Conservation (phyloP, 2,888 invertebrate genomes). For the Drosophila borborema region DNA sequence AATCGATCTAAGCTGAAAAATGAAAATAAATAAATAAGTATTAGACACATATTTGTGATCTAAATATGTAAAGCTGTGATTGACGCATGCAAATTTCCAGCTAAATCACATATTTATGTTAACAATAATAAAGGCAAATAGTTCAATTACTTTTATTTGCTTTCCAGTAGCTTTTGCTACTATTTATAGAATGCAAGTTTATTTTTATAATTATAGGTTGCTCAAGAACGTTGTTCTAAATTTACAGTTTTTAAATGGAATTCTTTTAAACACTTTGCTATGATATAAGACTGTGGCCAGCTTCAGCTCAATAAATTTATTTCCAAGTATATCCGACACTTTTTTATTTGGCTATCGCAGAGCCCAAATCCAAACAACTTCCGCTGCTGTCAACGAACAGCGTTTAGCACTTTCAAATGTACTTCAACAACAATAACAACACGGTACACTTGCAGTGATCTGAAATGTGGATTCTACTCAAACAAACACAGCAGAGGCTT, state of each 20-base stretch:
- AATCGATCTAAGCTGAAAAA: conserved; percentile 1
- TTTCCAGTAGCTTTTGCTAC: conserved; percentile 13
- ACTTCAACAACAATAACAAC: conserved; percentile 11
- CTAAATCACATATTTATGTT: not conserved
- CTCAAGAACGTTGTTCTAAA: not conserved
- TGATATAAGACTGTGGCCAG: not conserved
- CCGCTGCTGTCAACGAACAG: conserved; percentile 55
- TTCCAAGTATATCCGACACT: conserved; percentile 6
- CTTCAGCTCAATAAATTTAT: not conserved
- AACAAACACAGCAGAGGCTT: conserved; percentile 10
- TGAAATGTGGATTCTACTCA: conserved; percentile 35
- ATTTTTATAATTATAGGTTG: conserved; percentile 13
- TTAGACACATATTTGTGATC: not conserved
- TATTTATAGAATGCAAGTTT: conserved; percentile 27
- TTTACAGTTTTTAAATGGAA: not conserved
- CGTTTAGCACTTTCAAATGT: conserved; percentile 48
- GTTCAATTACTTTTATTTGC: not conserved
- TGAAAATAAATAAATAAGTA: not conserved
- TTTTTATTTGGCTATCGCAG: conserved; percentile 34
- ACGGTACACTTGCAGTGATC: conserved; percentile 18
- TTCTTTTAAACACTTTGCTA: not conserved
- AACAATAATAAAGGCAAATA: not conserved
- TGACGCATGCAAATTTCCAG: not conserved
- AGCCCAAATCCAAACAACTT: conserved; percentile 58
- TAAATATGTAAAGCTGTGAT: not conserved